Base-by-base conservation (phyloP, 2,113 vertebrate species). In the Strix aluco region DNA sequence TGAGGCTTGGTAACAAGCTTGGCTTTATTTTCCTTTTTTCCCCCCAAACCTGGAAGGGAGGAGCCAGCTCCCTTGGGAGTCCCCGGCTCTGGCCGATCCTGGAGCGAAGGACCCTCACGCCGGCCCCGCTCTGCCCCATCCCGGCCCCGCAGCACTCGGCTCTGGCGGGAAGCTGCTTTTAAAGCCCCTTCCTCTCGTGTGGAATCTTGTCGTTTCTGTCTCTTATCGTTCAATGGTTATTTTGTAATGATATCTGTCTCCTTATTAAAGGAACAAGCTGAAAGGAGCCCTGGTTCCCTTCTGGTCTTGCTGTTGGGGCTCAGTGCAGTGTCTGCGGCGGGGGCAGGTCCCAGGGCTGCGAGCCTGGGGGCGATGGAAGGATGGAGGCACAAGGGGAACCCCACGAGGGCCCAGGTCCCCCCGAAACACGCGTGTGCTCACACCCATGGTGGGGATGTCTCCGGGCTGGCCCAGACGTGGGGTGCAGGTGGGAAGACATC, bases 181-280 rank as follows among this genome's bases (percentile, higher is more conserved):
- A 95, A 95, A 58, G 92, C 67, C 94, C 96, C 54, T 71, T 85
- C 89, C 86, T 79, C 94, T 97, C 17, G 32, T 94, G 98, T 97
- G 98, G 97, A 95, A 95, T 95, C 95, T 73, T 73, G 96, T 97
- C 8, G 92, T 98, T 97, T 92, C 92, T 11, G 97, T 98, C 97
- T 97, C 96, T 97, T 88, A 23, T 97, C 30, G 95, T 98, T 96
- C 47, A 87, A 96, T 72, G 94, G 98, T 98, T 97, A 97, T 98
- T 98, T 98, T 98, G 98, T 98, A 98, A 98, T 6, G 69, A 98
- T 95, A 90, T 94, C 94, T 14, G 94, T 98, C 95, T 98, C 98
- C 98, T 98, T 98, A 98, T 98, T 98, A 98, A 98, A 98, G 97
- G 98, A 97, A 98, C 5, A 52, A 97, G 98, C 97, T 98, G 97